Conservation (phyloP, 2,888 invertebrate genomes). For the Gerris lacustris region DNA sequence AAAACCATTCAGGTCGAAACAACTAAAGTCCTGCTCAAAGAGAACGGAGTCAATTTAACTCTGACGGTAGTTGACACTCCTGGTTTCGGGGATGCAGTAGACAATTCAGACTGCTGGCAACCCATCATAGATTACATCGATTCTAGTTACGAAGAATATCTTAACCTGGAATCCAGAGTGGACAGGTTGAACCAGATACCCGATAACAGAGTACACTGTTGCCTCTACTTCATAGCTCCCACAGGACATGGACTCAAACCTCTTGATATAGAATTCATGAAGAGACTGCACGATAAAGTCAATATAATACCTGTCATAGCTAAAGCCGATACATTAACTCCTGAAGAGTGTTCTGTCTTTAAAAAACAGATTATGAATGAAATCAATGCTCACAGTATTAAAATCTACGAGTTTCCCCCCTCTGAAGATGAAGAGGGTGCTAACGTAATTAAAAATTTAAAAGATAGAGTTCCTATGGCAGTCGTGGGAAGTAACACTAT, state of each 20-base stretch:
- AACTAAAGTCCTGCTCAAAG: conserved; percentile 84
- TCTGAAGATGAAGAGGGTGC: conserved; percentile 63
- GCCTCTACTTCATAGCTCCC: conserved; percentile 95
- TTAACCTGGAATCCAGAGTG: conserved; percentile 93
- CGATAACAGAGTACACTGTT: conserved; percentile 93
- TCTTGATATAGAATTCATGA: conserved; percentile 98
- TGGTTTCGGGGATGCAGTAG: conserved; percentile 97
- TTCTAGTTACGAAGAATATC: conserved; percentile 81
- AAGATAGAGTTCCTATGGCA: conserved; percentile 91
- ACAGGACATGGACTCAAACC: conserved; percentile 95
- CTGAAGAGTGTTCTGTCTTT: conserved; percentile 89
- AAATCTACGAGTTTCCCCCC: conserved; percentile 96
- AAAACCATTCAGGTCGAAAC: conserved; percentile 96
- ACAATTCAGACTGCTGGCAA: conserved; percentile 98
- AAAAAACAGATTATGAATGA: conserved; percentile 95
- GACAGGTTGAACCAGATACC: conserved; percentile 68
- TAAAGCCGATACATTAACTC: conserved; percentile 97
- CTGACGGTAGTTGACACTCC: conserved; percentile 97
- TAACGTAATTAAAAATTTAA: conserved; percentile 66
- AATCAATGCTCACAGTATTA: conserved; percentile 92
- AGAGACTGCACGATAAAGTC: conserved; percentile 94
- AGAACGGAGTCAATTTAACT: conserved; percentile 93
- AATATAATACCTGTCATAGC: conserved; percentile 98
- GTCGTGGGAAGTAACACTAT: conserved; percentile 96
- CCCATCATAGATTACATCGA: conserved; percentile 97